Percentiles rank a stretch among this genome's conserved stretches.
Evolutionary conservation across 2,113 vertebrate genomes (phyloP).

Genomic region (Columba janthina): DNA sequence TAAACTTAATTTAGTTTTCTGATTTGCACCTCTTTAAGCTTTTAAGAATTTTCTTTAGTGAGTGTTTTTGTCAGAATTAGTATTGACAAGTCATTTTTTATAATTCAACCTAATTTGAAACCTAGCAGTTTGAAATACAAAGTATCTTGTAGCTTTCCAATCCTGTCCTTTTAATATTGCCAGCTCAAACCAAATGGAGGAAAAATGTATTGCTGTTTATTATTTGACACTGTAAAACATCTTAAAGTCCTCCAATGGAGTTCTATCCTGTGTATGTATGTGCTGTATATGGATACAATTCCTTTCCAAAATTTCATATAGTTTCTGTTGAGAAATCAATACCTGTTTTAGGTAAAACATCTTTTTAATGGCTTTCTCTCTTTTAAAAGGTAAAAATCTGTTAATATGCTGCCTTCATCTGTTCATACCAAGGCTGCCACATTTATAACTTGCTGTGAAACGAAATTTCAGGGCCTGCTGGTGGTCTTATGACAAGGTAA

Average conservation of each 20-base stretch:
- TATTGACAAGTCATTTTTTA: neutral
- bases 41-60: neutral
- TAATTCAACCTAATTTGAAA: neutral
- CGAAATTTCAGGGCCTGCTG: neutral
- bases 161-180: neutral
- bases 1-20: neutral
- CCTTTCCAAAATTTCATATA: neutral
- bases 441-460: neutral
- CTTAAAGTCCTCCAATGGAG: neutral
- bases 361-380: neutral
- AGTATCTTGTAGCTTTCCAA: neutral
- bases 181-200: neutral
- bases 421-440: neutral
- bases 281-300: neutral
- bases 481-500: neutral
- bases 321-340: neutral
- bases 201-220: neutral
- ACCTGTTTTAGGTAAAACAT: neutral
- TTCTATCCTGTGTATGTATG: accelerated
- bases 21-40: neutral
- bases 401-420: neutral
- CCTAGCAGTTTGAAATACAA: neutral
- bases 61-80: neutral
- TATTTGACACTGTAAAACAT: neutral
- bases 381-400: neutral